phyloP scores from a whole-genome alignment of 1,140 invertebrate genomes.

The Lithobius niger region DNA sequence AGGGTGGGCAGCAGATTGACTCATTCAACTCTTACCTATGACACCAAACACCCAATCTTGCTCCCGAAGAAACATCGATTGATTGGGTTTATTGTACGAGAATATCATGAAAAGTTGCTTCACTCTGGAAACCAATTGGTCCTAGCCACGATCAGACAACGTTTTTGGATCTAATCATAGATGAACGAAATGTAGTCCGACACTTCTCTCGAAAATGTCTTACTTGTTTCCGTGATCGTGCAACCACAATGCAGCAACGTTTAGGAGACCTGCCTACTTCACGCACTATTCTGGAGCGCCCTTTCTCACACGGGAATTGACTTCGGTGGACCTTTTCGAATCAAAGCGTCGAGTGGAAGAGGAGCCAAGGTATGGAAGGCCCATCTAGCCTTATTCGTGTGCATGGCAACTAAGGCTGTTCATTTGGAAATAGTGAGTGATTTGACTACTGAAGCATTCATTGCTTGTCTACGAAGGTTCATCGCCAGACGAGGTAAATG shows the following conservation, averaged over 20 bases:
- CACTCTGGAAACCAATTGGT: slow-evolving; percentile 21
- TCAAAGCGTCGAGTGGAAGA: not conserved
- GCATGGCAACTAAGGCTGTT: too few species aligned
- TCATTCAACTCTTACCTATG: slow-evolving; percentile 18
- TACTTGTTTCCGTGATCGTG: not conserved
- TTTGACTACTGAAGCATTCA: too few species aligned
- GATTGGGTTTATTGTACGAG: slow-evolving; percentile 18
- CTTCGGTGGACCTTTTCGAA: not conserved
- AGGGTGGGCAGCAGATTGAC: slow-evolving; percentile 31
- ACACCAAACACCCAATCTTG: slow-evolving; percentile 25
- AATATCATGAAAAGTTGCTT: slow-evolving; percentile 19
- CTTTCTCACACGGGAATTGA: not conserved
- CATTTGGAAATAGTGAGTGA: too few species aligned
- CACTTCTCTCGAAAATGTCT: not conserved
- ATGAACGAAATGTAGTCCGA: slow-evolving; percentile 4
- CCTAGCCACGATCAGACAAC: not conserved
- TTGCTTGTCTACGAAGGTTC: too few species aligned
- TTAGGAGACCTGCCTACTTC: not conserved
- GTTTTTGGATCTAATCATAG: slow-evolving; percentile 5
- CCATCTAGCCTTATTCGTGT: too few species aligned
- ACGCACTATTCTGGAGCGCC: not conserved
- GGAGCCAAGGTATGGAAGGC: not conserved
- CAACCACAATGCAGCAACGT: not conserved
- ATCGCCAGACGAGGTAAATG: too few species aligned
- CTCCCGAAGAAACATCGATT: slow-evolving; percentile 21